Evolutionary conservation across 2,888 invertebrate species (phyloP), one percentile per base, ranked within the genome.

Genomic region (Cerceris rybyensis): DNA sequence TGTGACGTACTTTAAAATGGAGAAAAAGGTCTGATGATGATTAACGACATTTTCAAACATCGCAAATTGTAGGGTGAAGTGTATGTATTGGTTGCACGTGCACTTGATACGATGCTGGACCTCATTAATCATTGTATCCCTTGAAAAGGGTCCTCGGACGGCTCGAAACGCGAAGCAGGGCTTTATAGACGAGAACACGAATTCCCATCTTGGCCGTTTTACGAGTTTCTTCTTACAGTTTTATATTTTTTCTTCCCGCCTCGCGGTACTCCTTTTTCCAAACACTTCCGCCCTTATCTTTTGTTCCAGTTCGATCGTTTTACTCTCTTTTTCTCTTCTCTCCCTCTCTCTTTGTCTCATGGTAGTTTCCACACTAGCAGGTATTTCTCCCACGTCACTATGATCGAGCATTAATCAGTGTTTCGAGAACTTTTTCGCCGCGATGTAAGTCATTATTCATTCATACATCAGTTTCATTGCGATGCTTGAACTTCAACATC

Each of bases 241-340:
- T 63, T 13, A 9, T 7, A 7, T 13, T 42, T 41, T 60, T 67
- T 14, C 54, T 28, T 41, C 63, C 9, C 17, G 61, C 6, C 16
- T 52, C 58, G 58, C 14, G 54, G 60, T 58, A 63, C 58, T 17
- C 55, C 60, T 50, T 39, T 61, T 66, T 73, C 64, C 46, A 49
- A 70, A 16, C 58, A 43, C 61, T 54, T 49, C 11, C n/a, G 43
- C 55, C 58, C 81, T 75, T 81, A 80, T 78, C 81, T 71, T 61
- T 61, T 80, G 70, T 82, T 82, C 82, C 82, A 69, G 70, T 60
- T 76, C 65, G 73, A 61, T 80, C 76, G 76, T 57, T 82, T 61
- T 70, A 70, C 75, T 75, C 69, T 70, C 73, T 28, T 58, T 64
- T 64, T 49, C 58, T 46, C 14, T 54, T 46, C 64, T 54, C 17